Base-by-base conservation (phyloP, 1,140 invertebrate species). In the Uloborus diversus region DNA sequence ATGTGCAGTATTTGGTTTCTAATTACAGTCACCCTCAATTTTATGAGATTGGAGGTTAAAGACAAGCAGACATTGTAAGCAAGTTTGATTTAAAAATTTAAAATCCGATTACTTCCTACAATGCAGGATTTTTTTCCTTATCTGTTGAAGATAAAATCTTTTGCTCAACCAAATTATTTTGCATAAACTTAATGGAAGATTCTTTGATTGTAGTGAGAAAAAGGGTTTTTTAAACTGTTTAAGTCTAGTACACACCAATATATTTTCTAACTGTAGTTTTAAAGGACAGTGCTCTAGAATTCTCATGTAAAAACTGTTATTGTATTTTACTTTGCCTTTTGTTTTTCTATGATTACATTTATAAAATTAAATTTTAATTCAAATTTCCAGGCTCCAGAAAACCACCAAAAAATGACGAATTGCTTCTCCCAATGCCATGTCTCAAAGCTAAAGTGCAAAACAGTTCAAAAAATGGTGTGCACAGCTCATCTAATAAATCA, bases 381-480 rank as follows among this genome's bases (percentile, higher is more conserved):
- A 2, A 56, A 56, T 37, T 42, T 78, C 47, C 32, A 78, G 64
- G 61, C 5, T 9, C 14, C 17, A 57, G 33, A 23, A 64, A 9
- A 17, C 27, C 64, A 27, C 42, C 71, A 27, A 17, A 5, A 27
- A 30, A 64, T 4, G 20, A 53, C 25, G 59, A 64, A n/a, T 59
- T 75, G n/a, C 7, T 51, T 17, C 28, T 75, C 9, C 71, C 71
- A 14, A 75, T 75, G 59, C 59, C 71, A 23, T 9, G 27, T 23
- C n/a, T 75, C 9, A 49, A 30, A 53, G 32, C 20, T 61, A 73
- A 42, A 53, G 37, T 42, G 37, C 37, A 42, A 1, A 17, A 42
- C 9, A 42, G 37, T 13, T 17, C 17, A 9, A 42, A 42, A 42
- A 13, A 9, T 42, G 17, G 9, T 17, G 9, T 42, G 9, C 17